Conservation (phyloP, 2,797 vertebrate genomes). For the Lateolabrax maculatus region DNA sequence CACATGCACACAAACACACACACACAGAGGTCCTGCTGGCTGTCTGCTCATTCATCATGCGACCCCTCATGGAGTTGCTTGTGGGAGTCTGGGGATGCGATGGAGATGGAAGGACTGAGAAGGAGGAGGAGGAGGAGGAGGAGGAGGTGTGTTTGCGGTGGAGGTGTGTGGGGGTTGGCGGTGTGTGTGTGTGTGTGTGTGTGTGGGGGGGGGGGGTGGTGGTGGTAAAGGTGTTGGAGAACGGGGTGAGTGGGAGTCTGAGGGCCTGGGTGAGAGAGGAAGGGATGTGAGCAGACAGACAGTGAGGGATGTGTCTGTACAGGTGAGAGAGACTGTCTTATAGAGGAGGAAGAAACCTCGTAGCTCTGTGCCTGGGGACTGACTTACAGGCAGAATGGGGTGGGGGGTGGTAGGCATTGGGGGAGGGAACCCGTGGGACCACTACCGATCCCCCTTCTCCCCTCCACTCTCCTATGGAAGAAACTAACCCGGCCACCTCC, state of each 20-base stretch:
- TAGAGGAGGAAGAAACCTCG: constrained; percentile 53
- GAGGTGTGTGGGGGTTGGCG: constrained; percentile 62
- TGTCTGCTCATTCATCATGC: constrained; percentile 92
- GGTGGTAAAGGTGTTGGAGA: constrained; percentile 57
- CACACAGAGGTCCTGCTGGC: constrained; percentile 77
- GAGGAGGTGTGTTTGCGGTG: constrained; percentile 77
- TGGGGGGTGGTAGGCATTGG: neutral
- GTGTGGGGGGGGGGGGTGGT: constrained; percentile 79
- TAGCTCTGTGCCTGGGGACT: constrained; percentile 87
- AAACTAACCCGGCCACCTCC: constrained; percentile 8
- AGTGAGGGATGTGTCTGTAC: constrained; percentile 50
- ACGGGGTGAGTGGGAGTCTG: constrained; percentile 12
- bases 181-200: constrained; percentile 16
- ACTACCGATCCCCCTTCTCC: constrained; percentile 8
- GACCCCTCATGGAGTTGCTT: constrained; percentile 93
- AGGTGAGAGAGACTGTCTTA: constrained; percentile 36
- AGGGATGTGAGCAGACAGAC: constrained; percentile 46
- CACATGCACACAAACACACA: constrained; percentile 34
- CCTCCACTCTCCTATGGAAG: constrained; percentile 4
- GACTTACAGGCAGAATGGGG: constrained; percentile 82
- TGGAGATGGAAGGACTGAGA: constrained; percentile 78
- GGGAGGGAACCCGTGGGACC: constrained; percentile 32
- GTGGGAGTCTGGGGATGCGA: constrained; percentile 92
- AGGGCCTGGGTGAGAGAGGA: constrained; percentile 39
- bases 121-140: constrained; percentile 81